Conservation (phyloP, 2,888 invertebrate species). For the Gastrophysa polygoni region DNA sequence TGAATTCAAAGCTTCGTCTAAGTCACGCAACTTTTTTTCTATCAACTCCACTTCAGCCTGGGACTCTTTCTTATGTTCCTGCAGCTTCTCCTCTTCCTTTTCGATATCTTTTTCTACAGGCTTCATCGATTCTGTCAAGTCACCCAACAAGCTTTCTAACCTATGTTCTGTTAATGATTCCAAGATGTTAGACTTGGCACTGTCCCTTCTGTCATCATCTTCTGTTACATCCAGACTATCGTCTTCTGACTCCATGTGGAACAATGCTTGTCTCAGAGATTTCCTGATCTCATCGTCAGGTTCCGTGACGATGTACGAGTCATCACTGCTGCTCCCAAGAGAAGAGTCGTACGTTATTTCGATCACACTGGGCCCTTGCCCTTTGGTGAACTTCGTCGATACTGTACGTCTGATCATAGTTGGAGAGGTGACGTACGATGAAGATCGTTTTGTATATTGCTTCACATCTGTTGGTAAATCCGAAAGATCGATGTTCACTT, state of each 20-base stretch:
- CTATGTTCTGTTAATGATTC: constrained; percentile 49
- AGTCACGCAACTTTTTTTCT: constrained; percentile 55
- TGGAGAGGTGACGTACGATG: constrained; percentile 54
- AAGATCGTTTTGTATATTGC: constrained; percentile 14
- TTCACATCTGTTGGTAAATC: constrained; percentile 38
- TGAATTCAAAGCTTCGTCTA: constrained; percentile 56
- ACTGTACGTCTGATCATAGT: constrained; percentile 51
- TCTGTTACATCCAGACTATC: constrained; percentile 36
- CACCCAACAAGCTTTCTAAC: constrained; percentile 44
- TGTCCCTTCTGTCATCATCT: constrained; percentile 42
- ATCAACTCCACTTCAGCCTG: constrained; percentile 51
- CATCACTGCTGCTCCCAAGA: constrained; percentile 47
- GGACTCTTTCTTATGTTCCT: constrained; percentile 41
- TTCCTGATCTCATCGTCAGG: constrained; percentile 34
- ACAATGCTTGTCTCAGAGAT: constrained; percentile 53
- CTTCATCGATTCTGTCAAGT: constrained; percentile 30
- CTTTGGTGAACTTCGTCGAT: constrained; percentile 51
- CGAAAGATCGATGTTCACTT: constrained; percentile 46
- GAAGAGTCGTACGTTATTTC: constrained; percentile 52
- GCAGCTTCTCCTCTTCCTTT: constrained; percentile 32
- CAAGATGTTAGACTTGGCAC: constrained; percentile 49
- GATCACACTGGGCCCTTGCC: constrained; percentile 51
- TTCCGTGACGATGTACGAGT: constrained; percentile 45
- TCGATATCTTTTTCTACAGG: constrained; percentile 33
- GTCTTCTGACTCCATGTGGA: constrained; percentile 59